Evolutionary conservation across 1,140 invertebrate species (phyloP), one percentile per base, ranked within the genome.

Genomic region (Leptinotarsa defecta): DNA sequence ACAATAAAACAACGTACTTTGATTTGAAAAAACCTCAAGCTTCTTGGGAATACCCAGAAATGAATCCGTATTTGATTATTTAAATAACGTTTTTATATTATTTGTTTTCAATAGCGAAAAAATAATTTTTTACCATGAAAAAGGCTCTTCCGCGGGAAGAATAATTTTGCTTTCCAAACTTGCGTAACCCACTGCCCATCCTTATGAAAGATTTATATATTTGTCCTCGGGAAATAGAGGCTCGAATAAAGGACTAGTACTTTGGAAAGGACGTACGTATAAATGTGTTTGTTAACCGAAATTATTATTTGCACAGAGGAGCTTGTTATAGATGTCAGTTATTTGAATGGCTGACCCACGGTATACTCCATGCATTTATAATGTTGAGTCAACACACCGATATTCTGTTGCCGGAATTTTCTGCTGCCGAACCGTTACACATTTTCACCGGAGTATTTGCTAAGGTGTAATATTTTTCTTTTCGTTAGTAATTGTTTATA

Each of bases 271-370:
- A 24, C 13, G 27, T 73, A 19, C 27, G 34, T 65, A 73, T 73
- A 61, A 73, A 64, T 73, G 71, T 84, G 83, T 84, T 84, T 84
- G 83, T 81, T 81, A 83, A 84, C 81, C 77, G 81, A 83, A 82
- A 84, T 84, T 84, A 83, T 83, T 84, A 84, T 84, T 84, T 84
- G 81, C 81, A 81, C 76, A 83, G 82, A 83, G 67, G 81, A 81
- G 79, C 74, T 80, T 79, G 79, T 82, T 81, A 81, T 81, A 81
- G 49, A 80, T 81, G 81, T 82, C 81, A 83, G 81, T 80, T 83
- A 83, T 83, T 83, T 81, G 81, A 79, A 70, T 75, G 77, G 80
- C 78, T 80, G 80, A 82, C 80, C 82, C 81, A 77, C 76, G 71
- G 73, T 75, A 74, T 73, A 68, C 75, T 74, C 80, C 80, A 83